Conservation (phyloP, 2,797 vertebrate species). For the Lophura swinhoii region DNA sequence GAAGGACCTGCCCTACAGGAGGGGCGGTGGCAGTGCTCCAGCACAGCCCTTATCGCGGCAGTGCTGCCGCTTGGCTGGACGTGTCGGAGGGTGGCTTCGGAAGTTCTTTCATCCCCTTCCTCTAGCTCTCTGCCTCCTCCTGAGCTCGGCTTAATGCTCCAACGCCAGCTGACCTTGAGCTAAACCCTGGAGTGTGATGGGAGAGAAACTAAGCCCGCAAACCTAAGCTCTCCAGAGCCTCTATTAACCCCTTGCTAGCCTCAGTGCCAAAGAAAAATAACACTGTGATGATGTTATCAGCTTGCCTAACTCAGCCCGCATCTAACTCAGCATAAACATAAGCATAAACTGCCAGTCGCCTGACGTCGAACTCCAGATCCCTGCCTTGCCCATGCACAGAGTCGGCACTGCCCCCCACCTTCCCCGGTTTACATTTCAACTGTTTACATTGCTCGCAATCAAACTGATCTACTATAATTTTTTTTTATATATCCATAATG, state of each 20-base stretch:
- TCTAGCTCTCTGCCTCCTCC: slow-evolving; percentile 71
- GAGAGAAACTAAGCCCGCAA: slow-evolving; percentile 57
- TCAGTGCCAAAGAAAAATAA: not conserved
- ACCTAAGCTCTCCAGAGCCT: not conserved
- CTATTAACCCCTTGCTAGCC: not conserved
- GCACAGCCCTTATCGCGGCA: slow-evolving; percentile 70
- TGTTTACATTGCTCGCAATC: slow-evolving; percentile 72
- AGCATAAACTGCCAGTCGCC: not conserved
- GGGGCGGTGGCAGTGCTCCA: slow-evolving; percentile 74
- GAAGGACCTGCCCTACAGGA: slow-evolving; percentile 59
- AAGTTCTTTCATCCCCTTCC: slow-evolving; percentile 81
- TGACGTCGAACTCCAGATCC: not conserved
- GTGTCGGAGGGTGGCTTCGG: slow-evolving; percentile 70
- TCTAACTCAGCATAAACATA: not conserved
- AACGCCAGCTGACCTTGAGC: slow-evolving; percentile 75
- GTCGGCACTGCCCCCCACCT: not conserved
- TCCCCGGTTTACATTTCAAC: slow-evolving; percentile 30
- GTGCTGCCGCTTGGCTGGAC: slow-evolving; percentile 68
- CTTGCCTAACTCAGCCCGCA: not conserved
- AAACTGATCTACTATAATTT: slow-evolving; percentile 73
- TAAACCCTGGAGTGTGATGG: slow-evolving; percentile 69
- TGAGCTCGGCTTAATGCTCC: slow-evolving; percentile 63
- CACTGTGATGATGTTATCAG: not conserved
- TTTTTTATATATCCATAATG: slow-evolving; percentile 74
- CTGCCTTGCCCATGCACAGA: slow-evolving; percentile 7